Evolutionary conservation across 2,797 vertebrate genomes (phyloP).

Genomic region (Babyrousa celebensis): DNA sequence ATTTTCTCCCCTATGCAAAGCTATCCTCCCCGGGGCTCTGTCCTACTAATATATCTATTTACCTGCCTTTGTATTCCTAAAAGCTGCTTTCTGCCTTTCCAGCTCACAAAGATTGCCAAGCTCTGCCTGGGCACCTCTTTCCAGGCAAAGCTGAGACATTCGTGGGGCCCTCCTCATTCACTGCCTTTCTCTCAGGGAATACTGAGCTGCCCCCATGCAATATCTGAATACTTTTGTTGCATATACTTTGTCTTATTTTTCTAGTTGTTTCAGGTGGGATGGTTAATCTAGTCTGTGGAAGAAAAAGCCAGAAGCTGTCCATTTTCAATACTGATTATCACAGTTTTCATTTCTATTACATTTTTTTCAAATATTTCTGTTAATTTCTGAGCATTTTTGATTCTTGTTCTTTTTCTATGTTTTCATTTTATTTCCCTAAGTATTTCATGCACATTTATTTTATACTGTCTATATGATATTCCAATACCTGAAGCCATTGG

Average conservation of each 20-base stretch:
- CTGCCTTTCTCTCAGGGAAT: not conserved
- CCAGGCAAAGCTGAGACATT: not conserved
- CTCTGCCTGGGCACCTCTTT: not conserved
- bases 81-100: not conserved
- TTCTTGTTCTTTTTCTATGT: not conserved
- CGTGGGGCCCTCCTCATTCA: not conserved
- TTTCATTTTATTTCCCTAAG: slow-evolving; percentile 20
- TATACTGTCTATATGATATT: not conserved
- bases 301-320: not conserved
- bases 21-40: not conserved
- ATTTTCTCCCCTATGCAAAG: not conserved
- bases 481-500: not conserved
- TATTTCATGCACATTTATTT: not conserved
- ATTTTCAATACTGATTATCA: not conserved
- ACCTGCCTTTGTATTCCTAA: not conserved
- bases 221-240: not conserved
- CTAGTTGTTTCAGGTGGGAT: not conserved
- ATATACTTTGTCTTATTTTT: not conserved
- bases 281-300: not conserved
- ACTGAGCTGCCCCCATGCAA: not conserved
- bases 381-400: slow-evolving; percentile 20
- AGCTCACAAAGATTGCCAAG: not conserved
- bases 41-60: not conserved
- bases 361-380: not conserved
- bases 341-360: not conserved